phyloP scores from a whole-genome alignment of 2,888 invertebrate species.

The Tolmerus cingulatus region DNA sequence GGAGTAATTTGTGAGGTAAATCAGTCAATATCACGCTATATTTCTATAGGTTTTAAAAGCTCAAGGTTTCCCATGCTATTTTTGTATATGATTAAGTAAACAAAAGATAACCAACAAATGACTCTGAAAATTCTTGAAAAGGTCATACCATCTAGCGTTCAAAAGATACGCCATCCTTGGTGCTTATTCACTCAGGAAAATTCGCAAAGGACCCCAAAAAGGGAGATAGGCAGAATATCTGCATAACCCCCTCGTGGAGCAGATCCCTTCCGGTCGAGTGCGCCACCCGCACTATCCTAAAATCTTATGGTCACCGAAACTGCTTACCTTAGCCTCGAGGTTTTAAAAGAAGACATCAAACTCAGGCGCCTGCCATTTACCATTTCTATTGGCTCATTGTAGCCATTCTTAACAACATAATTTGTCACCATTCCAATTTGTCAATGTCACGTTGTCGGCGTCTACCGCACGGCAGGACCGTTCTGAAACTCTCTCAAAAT shows the following conservation, averaged over 20 bases:
- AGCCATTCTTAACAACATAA: slow-evolving; percentile 36
- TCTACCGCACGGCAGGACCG: background rate
- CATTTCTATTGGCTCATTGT: slow-evolving; percentile 32
- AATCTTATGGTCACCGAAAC: background rate
- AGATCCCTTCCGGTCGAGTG: background rate
- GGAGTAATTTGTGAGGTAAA: too few relatives aligned
- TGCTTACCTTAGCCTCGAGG: background rate
- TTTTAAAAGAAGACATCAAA: slow-evolving; percentile 30
- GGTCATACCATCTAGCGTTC: background rate
- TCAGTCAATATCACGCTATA: too few relatives aligned
- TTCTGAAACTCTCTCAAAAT: slow-evolving; percentile 3
- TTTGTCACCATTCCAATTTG: slow-evolving; percentile 39
- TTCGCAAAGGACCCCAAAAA: background rate
- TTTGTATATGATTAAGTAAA: background rate
- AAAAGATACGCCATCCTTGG: background rate
- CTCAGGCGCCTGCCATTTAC: slow-evolving; percentile 14
- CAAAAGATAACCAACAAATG: background rate
- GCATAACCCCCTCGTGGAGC: background rate
- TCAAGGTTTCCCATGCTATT: background rate
- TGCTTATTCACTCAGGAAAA: background rate
- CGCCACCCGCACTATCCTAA: background rate
- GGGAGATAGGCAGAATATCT: background rate
- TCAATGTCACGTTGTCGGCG: slow-evolving; percentile 14
- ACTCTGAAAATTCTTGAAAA: background rate
- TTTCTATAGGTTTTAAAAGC: background rate